Evolutionary conservation across 2,888 invertebrate species (phyloP).

Genomic region (Drosophila crucigera): DNA sequence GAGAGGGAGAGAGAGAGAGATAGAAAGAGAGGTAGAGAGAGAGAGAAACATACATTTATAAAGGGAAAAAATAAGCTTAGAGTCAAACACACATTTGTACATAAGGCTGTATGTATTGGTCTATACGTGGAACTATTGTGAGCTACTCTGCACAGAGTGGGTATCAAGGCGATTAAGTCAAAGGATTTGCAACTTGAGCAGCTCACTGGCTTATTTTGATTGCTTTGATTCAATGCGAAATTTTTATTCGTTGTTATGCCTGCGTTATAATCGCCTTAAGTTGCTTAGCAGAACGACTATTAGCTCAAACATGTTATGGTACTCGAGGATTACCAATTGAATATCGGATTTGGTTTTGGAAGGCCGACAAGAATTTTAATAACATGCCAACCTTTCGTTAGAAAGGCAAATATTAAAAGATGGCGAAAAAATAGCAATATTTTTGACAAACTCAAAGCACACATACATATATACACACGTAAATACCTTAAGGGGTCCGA

Average conservation of each 20-base stretch:
- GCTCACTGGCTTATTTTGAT: conserved; percentile 33
- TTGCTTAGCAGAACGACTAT: conserved; percentile 3
- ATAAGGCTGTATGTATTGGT: not conserved
- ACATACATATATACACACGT: not conserved
- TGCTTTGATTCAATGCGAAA: conserved; percentile 14
- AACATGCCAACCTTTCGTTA: not conserved
- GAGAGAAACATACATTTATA: not conserved
- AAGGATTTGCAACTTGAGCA: conserved; percentile 31
- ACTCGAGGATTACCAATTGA: not conserved
- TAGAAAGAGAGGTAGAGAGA: not conserved
- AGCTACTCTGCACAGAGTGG: not conserved
- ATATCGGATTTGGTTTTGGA: not conserved
- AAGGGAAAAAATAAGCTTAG: not conserved
- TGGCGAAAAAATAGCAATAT: not conserved
- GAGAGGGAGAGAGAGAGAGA: not conserved
- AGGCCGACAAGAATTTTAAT: not conserved
- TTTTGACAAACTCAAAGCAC: not conserved
- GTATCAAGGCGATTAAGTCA: conserved; percentile 25
- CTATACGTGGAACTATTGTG: not conserved
- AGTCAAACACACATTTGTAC: not conserved
- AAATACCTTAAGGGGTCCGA: not conserved
- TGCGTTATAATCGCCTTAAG: conserved; percentile 30
- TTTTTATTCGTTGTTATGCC: conserved; percentile 19
- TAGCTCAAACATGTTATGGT: not conserved
- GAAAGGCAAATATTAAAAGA: not conserved